Base-by-base conservation (phyloP, 1,140 invertebrate species). In the Cephus cinctus region DNA sequence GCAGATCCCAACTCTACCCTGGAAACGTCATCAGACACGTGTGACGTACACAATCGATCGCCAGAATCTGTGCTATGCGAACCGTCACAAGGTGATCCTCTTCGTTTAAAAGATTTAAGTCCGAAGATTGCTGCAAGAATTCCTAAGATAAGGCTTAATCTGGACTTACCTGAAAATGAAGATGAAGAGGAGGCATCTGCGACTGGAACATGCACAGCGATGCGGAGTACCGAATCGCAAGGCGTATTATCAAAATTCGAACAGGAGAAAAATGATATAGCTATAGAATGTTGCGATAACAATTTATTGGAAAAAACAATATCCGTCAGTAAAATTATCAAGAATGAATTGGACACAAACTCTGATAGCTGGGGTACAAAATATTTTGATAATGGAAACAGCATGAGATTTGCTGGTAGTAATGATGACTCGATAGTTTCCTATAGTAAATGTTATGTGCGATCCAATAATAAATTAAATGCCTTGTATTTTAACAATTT, bases 11-110 rank as follows among this genome's bases (percentile, higher is more conserved):
- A 43, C 27, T 42, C 27, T 12, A 43, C 30, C 40, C 12, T 43
- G 12, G 47, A 20, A 43, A 34, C 38, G 20, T 11, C 30, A 5
- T 19, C 8, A 18, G 39, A 41, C 11, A n/a, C 18, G 6, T n/a
- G 15, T 21, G 8, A 15, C 15, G 34, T 12, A 32, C 27, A 39
- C 15, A 39, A 56, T 19, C 27, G 50, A 12, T 58, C 61, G 1
- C 65, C 62, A 14, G 61, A 65, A 40, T 56, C 45, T 5, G 35
- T 65, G 1, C 38, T 63, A 3, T 64, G 40, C 5, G 55, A 58
- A 4, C 36, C 40, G 4, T 43, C 42, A 12, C 6, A n/a, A 4
- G 31, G 52, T 1, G 30, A 53, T 9, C 19, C 53, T 3, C 35
- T 45, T 5, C 56, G 34, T 18, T 48, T 25, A 22, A 48, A 55